These are phyloP conservation scores for Propithecus perrieri DNA, from an alignment of 2,797 vertebrate species.

Conservation along the genomic window DNA sequence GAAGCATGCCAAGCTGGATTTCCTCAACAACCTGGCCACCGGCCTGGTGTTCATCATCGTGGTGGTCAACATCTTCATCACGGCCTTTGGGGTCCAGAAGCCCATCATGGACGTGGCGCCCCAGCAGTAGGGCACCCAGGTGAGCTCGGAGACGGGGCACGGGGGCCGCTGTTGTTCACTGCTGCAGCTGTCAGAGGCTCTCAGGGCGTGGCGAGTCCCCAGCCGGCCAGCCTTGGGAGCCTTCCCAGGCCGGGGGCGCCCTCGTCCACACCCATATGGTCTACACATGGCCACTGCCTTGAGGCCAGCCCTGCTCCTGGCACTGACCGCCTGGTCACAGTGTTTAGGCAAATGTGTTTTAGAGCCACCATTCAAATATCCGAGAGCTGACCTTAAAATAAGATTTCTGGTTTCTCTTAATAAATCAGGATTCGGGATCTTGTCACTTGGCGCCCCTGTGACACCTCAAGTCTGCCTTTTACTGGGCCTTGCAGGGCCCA, in stretches of 20 bases:
- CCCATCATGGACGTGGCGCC: conserved; percentile 76
- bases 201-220: not conserved
- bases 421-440: not conserved
- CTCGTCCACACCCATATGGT: not conserved
- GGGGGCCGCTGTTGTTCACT: not conserved
- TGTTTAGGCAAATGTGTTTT: not conserved
- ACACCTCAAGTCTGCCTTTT: not conserved
- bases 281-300: not conserved
- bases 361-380: not conserved
- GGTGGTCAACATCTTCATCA: conserved; percentile 97
- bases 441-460: not conserved
- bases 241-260: not conserved
- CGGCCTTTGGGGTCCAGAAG: conserved; percentile 96
- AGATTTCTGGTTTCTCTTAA: not conserved
- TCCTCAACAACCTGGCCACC: conserved; percentile 94
- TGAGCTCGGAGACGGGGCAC: conserved; percentile 64
- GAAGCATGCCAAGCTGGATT: conserved; percentile 92
- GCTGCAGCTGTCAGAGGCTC: not conserved
- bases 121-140: conserved; percentile 75
- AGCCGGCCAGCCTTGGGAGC: not conserved
- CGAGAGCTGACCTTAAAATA: not conserved
- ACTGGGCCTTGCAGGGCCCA: not conserved
- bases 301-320: not conserved
- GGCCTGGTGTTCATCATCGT: conserved; percentile 96
- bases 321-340: not conserved